Percentiles rank a stretch among this genome's conserved stretches.
Evolutionary conservation across 2,113 vertebrate species (phyloP).

Genomic region (Spermophilus dauricus): DNA sequence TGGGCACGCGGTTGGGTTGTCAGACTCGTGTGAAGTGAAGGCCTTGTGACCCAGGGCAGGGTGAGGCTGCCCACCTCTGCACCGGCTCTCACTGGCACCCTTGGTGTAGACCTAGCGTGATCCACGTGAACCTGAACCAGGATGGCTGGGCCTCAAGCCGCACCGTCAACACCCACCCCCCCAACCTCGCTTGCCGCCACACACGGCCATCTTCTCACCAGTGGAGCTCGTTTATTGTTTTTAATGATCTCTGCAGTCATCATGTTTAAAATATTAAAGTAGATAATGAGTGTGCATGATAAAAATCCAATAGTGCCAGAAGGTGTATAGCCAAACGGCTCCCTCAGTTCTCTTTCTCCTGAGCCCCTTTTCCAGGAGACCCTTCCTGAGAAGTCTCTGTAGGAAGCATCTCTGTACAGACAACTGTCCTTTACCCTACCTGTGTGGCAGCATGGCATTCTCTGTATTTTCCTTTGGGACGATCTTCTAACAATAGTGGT

Average conservation of each 20-base stretch:
- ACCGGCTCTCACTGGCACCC: neutral
- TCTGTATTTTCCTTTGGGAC: neutral
- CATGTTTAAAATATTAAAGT: neutral
- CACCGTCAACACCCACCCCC: too few species aligned
- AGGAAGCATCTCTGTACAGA: neutral
- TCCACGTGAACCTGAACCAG: too few species aligned
- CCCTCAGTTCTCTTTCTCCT: neutral
- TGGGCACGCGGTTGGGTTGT: neutral
- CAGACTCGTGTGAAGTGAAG: neutral
- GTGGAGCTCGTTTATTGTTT: neutral
- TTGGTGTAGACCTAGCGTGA: too few species aligned
- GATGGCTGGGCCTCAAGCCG: neutral
- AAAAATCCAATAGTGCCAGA: neutral
- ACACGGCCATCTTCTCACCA: neutral
- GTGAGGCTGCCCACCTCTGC: fast-evolving
- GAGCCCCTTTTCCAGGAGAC: neutral
- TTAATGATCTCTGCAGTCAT: neutral
- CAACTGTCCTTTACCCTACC: too few species aligned
- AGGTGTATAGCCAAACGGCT: neutral
- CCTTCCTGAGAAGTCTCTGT: neutral
- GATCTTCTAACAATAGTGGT: neutral
- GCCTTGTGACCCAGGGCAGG: neutral
- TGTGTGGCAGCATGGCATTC: neutral
- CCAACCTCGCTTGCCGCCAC: too few species aligned
- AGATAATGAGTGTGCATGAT: fast-evolving